phyloP scores from a whole-genome alignment of 2,888 invertebrate species.

The Marasmarcha lunaedactyla region DNA sequence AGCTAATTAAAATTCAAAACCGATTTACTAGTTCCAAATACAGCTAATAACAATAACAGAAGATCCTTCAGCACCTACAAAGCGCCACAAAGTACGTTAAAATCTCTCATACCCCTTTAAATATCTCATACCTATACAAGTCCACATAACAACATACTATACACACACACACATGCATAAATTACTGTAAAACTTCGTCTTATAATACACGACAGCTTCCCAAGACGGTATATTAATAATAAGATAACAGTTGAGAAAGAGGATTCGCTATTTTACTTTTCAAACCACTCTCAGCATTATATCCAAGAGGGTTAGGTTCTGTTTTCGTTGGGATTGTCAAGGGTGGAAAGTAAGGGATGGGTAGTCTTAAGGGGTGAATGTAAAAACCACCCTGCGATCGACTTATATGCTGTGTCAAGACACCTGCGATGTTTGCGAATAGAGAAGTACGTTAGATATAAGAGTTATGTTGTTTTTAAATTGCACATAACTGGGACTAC shows the following conservation, averaged over 20 bases:
- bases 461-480: conserved; percentile 2
- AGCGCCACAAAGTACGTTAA: no score
- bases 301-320: conserved; percentile 13
- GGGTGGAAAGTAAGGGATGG: conserved; percentile 30
- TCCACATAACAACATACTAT: conserved; percentile 23
- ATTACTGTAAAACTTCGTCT: conserved; percentile 54
- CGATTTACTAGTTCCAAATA: no score
- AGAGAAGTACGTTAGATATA: conserved; percentile 20
- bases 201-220: conserved; percentile 38
- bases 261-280: no score
- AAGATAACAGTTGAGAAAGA: conserved; percentile 51
- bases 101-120: no score
- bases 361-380: conserved; percentile 61
- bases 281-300: no score
- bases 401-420: conserved; percentile 69
- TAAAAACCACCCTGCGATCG: conserved; percentile 68
- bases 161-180: conserved; percentile 20
- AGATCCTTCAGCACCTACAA: no score
- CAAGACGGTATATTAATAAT: conserved; percentile 60
- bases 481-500: neutral
- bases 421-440: conserved; percentile 23
- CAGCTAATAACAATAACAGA: no score
- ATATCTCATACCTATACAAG: conserved; percentile 24
- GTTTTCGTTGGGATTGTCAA: conserved; percentile 13
- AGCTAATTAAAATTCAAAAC: no score